These are phyloP conservation scores for Sycophaga agraensis DNA, from an alignment of 1,140 invertebrate species.

Conservation along the genomic window DNA sequence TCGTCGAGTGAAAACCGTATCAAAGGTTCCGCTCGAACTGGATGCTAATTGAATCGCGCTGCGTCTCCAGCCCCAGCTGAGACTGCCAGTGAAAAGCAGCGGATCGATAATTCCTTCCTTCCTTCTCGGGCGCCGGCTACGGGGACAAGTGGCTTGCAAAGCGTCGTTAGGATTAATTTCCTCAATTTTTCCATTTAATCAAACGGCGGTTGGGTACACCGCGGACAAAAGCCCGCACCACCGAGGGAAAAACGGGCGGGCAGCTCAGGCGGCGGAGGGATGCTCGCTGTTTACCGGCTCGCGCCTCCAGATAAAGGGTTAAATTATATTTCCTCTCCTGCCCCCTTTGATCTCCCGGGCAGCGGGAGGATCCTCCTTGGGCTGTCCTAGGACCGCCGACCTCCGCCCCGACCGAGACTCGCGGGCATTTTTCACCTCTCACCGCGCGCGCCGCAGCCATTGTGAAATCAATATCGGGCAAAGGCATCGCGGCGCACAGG, in stretches of 20 bases:
- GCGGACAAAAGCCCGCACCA: too few relatives aligned
- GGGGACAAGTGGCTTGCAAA: too few relatives aligned
- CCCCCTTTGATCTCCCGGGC: not conserved
- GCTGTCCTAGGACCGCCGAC: not conserved
- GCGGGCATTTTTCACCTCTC: conserved; percentile 19
- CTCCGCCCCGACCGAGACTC: conserved; percentile 16
- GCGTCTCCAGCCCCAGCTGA: too few relatives aligned
- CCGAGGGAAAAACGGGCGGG: not conserved
- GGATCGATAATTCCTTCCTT: too few relatives aligned
- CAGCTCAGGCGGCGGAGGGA: not conserved
- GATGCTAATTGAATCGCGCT: too few relatives aligned
- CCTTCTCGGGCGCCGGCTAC: too few relatives aligned
- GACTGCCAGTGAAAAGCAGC: too few relatives aligned
- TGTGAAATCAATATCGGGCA: conserved; percentile 55
- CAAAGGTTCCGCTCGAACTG: too few relatives aligned
- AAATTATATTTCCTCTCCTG: conserved; percentile 15
- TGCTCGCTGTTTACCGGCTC: not conserved
- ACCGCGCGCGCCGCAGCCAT: conserved; percentile 20
- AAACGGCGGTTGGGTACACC: not conserved
- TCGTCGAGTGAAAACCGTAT: too few relatives aligned
- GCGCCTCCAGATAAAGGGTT: conserved; percentile 9
- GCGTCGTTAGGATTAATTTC: conserved; percentile 33
- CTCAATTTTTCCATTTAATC: conserved; percentile 33
- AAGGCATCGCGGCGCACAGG: conserved; percentile 39
- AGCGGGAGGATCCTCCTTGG: not conserved